Conservation (phyloP, 2,888 invertebrate species). For the Clusia tigrina region DNA sequence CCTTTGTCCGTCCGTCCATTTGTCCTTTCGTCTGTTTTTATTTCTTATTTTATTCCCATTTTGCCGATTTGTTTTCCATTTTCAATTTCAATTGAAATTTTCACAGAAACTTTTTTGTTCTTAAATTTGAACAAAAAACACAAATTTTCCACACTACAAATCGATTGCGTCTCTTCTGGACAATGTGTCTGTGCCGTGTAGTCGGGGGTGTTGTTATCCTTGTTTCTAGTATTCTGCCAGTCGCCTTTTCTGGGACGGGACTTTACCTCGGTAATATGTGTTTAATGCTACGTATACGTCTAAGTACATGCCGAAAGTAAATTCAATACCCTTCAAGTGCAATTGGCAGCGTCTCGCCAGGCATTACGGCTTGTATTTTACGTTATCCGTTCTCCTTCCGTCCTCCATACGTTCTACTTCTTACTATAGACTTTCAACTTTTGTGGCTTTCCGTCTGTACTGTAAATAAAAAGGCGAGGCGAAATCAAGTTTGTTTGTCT, state of each 20-base stretch:
- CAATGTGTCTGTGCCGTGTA: constrained; percentile 9
- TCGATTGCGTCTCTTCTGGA: constrained; percentile 13
- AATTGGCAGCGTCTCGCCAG: constrained; percentile 25
- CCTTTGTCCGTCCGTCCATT: neutral
- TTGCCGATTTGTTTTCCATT: constrained; percentile 42
- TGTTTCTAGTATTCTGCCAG: constrained; percentile 39
- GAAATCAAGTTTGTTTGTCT: constrained; percentile 41
- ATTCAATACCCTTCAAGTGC: constrained; percentile 24
- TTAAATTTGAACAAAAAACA: neutral
- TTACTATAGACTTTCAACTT: neutral
- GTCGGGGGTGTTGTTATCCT: constrained; percentile 11
- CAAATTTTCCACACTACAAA: constrained; percentile 31
- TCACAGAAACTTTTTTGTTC: neutral
- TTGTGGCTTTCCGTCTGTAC: neutral
- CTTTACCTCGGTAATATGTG: constrained; percentile 13
- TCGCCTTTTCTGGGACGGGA: neutral
- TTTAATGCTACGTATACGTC: constrained; percentile 53
- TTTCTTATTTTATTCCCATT: neutral
- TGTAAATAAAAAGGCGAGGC: neutral
- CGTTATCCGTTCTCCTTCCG: neutral
- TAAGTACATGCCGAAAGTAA: constrained; percentile 27
- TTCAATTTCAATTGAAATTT: constrained; percentile 24
- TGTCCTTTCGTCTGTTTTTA: neutral
- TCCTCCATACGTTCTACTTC: constrained; percentile 7
- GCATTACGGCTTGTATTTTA: constrained; percentile 12